Percentiles rank a stretch among this genome's conserved stretches.
Conservation (phyloP, 2,797 vertebrate species). For the Pantherophis vulpinus region DNA sequence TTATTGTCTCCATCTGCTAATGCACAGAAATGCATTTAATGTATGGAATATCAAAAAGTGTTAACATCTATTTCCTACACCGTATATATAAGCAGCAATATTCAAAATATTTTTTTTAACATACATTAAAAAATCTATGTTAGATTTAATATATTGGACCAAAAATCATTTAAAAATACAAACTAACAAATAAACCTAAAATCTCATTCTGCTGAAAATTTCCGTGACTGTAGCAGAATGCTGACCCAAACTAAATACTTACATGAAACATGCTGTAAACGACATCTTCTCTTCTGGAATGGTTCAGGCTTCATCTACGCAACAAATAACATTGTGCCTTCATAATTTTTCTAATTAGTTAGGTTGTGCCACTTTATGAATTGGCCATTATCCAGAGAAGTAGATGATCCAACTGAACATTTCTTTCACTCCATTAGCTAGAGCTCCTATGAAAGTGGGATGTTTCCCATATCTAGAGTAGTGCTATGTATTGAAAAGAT, state of each 20-base stretch:
- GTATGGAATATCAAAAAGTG: slow-evolving; percentile 8
- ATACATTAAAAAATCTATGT: background rate
- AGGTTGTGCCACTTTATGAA: background rate
- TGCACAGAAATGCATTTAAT: slow-evolving; percentile 34
- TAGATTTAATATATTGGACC: no score
- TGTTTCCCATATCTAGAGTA: background rate
- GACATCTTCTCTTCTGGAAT: background rate
- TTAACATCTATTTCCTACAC: slow-evolving; percentile 19
- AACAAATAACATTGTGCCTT: background rate
- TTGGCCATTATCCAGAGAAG: background rate
- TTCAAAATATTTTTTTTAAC: slow-evolving; percentile 26
- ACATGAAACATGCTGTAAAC: background rate
- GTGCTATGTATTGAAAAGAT: background rate
- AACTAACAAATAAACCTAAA: slow-evolving; percentile 27
- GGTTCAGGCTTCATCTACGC: background rate
- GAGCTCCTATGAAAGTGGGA: background rate
- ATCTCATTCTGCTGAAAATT: slow-evolving; percentile 27
- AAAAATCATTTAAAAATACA: slow-evolving; percentile 57
- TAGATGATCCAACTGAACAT: background rate
- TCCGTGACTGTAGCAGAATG: background rate
- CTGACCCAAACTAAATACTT: background rate
- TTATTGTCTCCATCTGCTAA: slow-evolving; percentile 39
- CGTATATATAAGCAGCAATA: slow-evolving; percentile 26
- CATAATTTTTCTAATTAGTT: background rate
- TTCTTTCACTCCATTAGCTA: background rate